These are phyloP conservation scores for Drosophila prostipennis DNA, from an alignment of 2,888 invertebrate species.

Conservation along the genomic window DNA sequence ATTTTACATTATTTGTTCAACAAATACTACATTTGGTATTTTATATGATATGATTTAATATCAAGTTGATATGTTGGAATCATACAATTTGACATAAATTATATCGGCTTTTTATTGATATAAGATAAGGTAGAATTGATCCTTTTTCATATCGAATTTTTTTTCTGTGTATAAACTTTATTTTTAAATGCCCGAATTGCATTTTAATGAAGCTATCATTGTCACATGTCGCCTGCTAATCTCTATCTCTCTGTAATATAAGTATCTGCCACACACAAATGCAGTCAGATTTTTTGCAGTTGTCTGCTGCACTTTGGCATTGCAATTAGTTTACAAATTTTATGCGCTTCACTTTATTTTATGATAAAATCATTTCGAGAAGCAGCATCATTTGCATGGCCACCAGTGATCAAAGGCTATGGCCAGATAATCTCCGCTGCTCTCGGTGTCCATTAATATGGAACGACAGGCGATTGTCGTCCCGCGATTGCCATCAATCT, in stretches of 20 bases:
- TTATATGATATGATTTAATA: too few species aligned
- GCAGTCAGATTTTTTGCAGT: slow-evolving; percentile 14
- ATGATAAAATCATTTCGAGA: slow-evolving; percentile 21
- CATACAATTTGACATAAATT: too few species aligned
- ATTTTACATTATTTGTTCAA: too few species aligned
- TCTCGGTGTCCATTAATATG: slow-evolving; percentile 59
- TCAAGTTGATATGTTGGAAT: too few species aligned
- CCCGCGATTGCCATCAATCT: slow-evolving; percentile 63
- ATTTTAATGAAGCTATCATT: slow-evolving; percentile 11
- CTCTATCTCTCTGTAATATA: slow-evolving; percentile 25
- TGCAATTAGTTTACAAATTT: slow-evolving; percentile 42
- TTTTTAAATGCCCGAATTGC: background rate
- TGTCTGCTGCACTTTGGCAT: slow-evolving; percentile 32
- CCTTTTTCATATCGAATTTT: too few species aligned
- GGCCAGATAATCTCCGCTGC: slow-evolving; percentile 73
- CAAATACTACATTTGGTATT: too few species aligned
- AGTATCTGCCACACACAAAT: slow-evolving; percentile 14
- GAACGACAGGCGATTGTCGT: slow-evolving; percentile 38
- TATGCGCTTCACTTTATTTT: slow-evolving; percentile 37
- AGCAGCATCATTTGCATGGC: slow-evolving; percentile 28
- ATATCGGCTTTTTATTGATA: too few species aligned
- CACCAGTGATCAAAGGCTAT: slow-evolving; percentile 49
- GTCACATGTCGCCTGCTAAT: slow-evolving; percentile 68
- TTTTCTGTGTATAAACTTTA: background rate
- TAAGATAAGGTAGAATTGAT: too few species aligned